Conservation (phyloP, 2,113 vertebrate genomes). For the Serinus canaria region DNA sequence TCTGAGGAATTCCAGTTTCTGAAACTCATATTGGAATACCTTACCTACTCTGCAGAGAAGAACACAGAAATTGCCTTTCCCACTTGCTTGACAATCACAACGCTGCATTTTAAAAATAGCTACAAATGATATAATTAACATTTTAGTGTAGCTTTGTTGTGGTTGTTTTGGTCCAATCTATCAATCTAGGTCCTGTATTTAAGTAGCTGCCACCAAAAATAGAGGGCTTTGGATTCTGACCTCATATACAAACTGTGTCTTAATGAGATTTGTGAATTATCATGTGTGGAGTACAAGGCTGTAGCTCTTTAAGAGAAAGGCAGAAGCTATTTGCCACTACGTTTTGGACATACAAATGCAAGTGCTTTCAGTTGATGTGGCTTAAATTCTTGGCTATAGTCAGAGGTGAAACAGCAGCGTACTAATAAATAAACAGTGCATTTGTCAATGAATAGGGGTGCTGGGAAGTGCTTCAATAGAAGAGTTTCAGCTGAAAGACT, state of each 20-base stretch:
- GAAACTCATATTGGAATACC: not conserved
- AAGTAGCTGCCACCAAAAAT: not conserved
- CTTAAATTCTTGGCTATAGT: not conserved
- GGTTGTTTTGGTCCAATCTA: not conserved
- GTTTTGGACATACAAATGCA: not conserved
- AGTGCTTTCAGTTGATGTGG: not conserved
- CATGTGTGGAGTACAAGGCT: not conserved
- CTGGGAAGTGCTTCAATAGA: not conserved
- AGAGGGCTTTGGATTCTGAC: rapidly evolving
- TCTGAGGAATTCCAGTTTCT: not conserved
- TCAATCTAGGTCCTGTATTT: not conserved
- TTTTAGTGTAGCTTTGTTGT: not conserved
- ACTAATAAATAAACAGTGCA: not conserved
- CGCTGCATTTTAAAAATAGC: not conserved
- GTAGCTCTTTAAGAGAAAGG: not conserved
- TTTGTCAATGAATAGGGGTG: not conserved
- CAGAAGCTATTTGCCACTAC: not conserved
- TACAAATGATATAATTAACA: not conserved
- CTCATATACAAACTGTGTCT: not conserved
- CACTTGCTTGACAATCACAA: not conserved
- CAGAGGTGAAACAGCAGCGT: not conserved
- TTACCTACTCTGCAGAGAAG: not conserved
- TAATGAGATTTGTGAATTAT: not conserved
- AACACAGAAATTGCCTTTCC: not conserved
- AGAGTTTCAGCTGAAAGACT: not conserved